These are phyloP conservation scores for Montipora capricornis DNA, from an alignment of 64 coral and sea anemone species.

Conservation along the genomic window DNA sequence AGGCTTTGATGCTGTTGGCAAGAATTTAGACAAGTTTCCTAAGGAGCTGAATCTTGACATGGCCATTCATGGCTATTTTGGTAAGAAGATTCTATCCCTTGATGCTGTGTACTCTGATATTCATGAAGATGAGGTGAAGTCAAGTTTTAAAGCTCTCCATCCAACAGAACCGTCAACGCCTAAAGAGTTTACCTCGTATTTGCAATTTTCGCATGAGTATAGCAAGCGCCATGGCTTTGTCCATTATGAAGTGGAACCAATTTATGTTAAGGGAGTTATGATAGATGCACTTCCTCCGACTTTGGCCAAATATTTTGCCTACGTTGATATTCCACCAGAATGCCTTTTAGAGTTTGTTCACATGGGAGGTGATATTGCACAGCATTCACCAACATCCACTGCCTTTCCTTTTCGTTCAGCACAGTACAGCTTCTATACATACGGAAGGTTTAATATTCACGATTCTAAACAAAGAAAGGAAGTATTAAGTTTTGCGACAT, in stretches of 20 bases:
- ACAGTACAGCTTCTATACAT: conserved; percentile 92
- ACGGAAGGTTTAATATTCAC: conserved; percentile 74
- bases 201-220: conserved; percentile 82
- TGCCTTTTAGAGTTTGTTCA: conserved; percentile 94
- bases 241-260: conserved; percentile 85
- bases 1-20: conserved; percentile 54
- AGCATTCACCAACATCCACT: conserved; percentile 70
- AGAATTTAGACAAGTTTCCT: conserved; percentile 56
- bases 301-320: conserved; percentile 82
- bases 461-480: conserved; percentile 60
- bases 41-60: conserved; percentile 89
- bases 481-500: conserved; percentile 77
- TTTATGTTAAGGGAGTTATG: conserved; percentile 90
- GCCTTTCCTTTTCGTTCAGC: conserved; percentile 87
- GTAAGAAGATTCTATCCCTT: conserved; percentile 71
- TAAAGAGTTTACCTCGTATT: conserved; percentile 60
- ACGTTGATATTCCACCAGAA: conserved; percentile 74
- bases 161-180: conserved; percentile 50
- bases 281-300: conserved; percentile 49
- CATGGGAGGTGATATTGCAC: conserved; percentile 85
- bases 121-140: conserved; percentile 81
- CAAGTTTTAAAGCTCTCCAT: conserved; percentile 68
- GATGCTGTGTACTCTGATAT: conserved; percentile 85
- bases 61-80: conserved; percentile 84
- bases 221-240: conserved; percentile 94